Evolutionary conservation across 2,113 vertebrate species (phyloP).

Genomic region (Calidris pygmaea): DNA sequence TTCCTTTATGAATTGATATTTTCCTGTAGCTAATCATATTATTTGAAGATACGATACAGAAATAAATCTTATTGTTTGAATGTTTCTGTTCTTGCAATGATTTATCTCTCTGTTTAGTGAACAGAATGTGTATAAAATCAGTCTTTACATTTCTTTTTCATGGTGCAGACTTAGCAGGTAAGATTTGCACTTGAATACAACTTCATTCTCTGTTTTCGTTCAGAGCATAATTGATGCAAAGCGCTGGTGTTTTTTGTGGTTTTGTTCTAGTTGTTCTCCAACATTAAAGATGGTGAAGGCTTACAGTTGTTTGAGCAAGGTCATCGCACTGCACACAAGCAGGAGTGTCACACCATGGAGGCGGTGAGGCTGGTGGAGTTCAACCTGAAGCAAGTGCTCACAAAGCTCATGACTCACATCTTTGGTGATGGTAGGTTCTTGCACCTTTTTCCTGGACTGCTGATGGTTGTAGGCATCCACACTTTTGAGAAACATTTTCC

Average conservation of each 20-base stretch:
- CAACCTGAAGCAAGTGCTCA: conserved; percentile 86
- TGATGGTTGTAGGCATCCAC: neutral
- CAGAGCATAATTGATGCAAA: neutral
- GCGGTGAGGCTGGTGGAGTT: conserved; percentile 89
- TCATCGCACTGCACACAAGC: conserved; percentile 83
- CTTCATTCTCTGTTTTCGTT: neutral
- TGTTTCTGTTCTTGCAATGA: neutral
- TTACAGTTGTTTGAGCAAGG: conserved; percentile 86
- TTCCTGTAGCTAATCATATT: neutral
- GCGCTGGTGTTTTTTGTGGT: neutral
- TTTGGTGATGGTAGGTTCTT: conserved; percentile 86
- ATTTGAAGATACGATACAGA: neutral
- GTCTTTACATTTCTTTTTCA: neutral
- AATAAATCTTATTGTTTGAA: neutral
- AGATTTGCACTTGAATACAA: neutral
- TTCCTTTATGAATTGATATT: neutral
- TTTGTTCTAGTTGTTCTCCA: conserved; percentile 83
- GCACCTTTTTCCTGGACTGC: neutral
- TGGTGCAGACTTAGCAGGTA: neutral
- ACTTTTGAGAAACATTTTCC: neutral
- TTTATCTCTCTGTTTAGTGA: neutral
- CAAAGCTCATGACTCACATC: conserved; percentile 80
- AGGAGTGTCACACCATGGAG: conserved; percentile 89
- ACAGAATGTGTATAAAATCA: neutral
- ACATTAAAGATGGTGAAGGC: conserved; percentile 75